Conservation (phyloP, 2,113 vertebrate species). For the Forbesichthys papilliferus region DNA sequence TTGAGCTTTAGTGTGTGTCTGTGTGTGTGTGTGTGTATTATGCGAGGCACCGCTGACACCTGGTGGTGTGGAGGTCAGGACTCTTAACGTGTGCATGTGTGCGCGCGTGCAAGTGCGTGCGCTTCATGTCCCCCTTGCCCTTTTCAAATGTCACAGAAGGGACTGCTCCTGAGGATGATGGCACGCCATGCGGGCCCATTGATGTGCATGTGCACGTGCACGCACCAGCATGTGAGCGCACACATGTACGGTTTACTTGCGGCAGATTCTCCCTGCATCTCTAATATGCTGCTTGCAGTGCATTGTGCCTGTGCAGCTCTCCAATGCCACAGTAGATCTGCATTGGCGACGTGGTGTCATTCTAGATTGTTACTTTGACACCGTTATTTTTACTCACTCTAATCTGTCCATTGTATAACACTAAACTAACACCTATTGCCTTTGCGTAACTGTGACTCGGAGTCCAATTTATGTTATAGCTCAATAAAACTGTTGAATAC, state of each 20-base stretch:
- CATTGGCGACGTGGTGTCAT: constrained; percentile 32
- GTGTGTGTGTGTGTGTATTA: not conserved
- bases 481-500: too few species aligned
- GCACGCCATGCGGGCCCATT: constrained; percentile 45
- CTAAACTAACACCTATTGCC: too few species aligned
- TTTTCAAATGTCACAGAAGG: constrained; percentile 76
- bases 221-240: not conserved
- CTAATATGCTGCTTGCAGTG: constrained; percentile 39
- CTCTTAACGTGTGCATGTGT: not conserved
- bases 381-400: too few species aligned
- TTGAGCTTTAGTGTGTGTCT: constrained; percentile 46
- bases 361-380: too few species aligned
- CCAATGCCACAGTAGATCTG: not conserved
- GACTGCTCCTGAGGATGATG: constrained; percentile 62
- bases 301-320: constrained; percentile 10
- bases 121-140: constrained; percentile 56
- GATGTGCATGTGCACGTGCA: not conserved
- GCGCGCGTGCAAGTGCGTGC: not conserved
- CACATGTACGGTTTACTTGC: constrained; percentile 10
- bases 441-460: too few species aligned
- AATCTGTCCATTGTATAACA: too few species aligned
- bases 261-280: constrained; percentile 41
- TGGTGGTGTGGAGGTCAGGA: constrained; percentile 68
- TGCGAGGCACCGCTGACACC: constrained; percentile 55
- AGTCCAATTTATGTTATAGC: too few species aligned